Base-by-base conservation (phyloP, 2,888 invertebrate species). In the Nomada fucata region DNA sequence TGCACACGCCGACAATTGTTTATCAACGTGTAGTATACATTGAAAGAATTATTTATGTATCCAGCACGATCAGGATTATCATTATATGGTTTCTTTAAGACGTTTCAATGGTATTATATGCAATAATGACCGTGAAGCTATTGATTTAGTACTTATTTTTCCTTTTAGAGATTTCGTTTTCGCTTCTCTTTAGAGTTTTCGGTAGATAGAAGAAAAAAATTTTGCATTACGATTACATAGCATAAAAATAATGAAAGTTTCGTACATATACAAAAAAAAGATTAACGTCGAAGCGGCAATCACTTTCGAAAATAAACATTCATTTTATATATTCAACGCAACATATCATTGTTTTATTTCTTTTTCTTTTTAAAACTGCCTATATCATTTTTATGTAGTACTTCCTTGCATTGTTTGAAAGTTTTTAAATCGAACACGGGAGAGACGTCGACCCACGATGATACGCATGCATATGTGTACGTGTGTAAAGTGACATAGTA, bases 51-150 rank as follows among this genome's bases (percentile, higher is more conserved):
- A 55, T 71, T 61, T 70, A 64, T 44, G 50, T 10, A 20, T 57
- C 52, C 13, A 65, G 57, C 50, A 13, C 61, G 26, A 10, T 67
- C 10, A 50, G 60, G 53, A 69, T 76, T 77, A 53, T 55, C 50
- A 74, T 85, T 59, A 42, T 91, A 91, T 84, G 92, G 91, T 87
- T 92, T 92, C 92, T 79, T 79, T 42, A 59, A 36, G 72, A 68
- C 82, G 74, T 76, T 86, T 84, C 89, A 89, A 84, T 64, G 73
- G 86, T 76, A 82, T 88, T 90, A 88, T 76, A 86, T 76, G 71
- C 82, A 83, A 71, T 73, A 87, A 82, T 86, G 89, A 86, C 91
- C 90, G 71, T 91, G 89, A 88, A 88, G 64, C 73, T 89, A 92
- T 92, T 86, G 92, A 91, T 92, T 36, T 36, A 0, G 36, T 36